Evolutionary conservation across 2,888 invertebrate genomes (phyloP).

Genomic region (Macaria notata): DNA sequence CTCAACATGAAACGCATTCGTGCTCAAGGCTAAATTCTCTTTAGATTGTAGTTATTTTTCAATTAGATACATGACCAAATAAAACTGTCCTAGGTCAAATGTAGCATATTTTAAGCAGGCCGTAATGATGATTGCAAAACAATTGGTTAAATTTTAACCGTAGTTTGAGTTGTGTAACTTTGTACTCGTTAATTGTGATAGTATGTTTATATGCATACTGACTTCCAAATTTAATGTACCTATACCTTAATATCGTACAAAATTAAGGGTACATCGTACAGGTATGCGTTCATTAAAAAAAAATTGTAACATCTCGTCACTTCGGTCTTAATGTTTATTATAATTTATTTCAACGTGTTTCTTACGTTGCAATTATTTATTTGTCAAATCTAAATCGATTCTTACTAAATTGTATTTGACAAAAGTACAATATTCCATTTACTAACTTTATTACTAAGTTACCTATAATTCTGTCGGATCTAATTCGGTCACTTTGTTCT

Average conservation of each 20-base stretch:
- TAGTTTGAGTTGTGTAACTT: constrained; percentile 13
- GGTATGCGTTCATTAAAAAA: no score
- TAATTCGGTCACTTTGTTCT: background rate
- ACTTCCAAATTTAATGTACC: constrained; percentile 13
- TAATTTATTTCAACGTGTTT: no score
- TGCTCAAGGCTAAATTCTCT: constrained; percentile 11
- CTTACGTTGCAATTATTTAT: no score
- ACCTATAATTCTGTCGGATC: no score
- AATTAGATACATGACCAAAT: constrained; percentile 15
- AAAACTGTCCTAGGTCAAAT: constrained; percentile 34
- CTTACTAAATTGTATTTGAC: no score
- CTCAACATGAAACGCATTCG: constrained; percentile 9
- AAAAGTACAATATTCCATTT: background rate
- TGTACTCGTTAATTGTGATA: constrained; percentile 6
- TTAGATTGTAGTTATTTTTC: constrained; percentile 14
- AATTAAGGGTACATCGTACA: no score
- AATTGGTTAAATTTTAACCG: constrained; percentile 17
- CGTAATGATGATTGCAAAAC: constrained; percentile 20
- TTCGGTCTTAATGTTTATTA: no score
- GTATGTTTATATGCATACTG: background rate
- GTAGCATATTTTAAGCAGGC: constrained; percentile 15
- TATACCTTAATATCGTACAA: no score
- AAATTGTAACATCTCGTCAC: no score
- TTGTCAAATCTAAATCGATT: no score
- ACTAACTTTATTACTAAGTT: background rate